These are phyloP conservation scores for Scolopax rusticola DNA, from an alignment of 2,797 vertebrate species.

Conservation along the genomic window DNA sequence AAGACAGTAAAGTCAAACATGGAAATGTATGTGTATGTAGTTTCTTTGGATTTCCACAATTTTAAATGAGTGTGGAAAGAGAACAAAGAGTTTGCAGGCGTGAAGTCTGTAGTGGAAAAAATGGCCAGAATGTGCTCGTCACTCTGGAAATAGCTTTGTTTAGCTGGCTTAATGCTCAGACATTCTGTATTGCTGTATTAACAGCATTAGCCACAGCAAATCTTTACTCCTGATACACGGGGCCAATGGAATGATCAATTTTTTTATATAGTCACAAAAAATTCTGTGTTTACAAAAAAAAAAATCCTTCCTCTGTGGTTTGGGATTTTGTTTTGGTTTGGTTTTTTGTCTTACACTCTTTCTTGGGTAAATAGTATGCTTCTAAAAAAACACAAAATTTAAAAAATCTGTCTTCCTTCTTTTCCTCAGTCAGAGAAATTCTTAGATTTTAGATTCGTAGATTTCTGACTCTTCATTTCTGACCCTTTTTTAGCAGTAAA, in stretches of 20 bases:
- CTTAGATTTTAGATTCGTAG: background rate
- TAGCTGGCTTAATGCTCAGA: background rate
- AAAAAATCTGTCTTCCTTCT: background rate
- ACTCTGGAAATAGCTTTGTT: background rate
- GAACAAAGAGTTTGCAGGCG: background rate
- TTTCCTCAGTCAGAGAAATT: background rate
- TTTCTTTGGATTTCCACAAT: slow-evolving; percentile 5
- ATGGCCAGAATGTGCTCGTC: background rate
- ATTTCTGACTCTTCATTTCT: background rate
- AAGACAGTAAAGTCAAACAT: background rate
- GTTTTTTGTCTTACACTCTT: background rate
- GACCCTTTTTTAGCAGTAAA: background rate
- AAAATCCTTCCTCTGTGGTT: background rate
- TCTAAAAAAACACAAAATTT: background rate
- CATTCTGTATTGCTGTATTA: background rate
- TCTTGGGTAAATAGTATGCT: background rate
- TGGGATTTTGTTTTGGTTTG: background rate
- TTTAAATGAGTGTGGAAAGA: background rate
- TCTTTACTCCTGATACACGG: background rate
- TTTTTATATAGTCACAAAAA: background rate
- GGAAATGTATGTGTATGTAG: background rate
- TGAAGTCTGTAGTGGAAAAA: background rate
- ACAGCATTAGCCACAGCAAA: background rate
- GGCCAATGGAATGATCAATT: background rate
- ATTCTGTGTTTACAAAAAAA: background rate